Conservation (phyloP, 2,113 vertebrate species). For the Puma concolor region DNA sequence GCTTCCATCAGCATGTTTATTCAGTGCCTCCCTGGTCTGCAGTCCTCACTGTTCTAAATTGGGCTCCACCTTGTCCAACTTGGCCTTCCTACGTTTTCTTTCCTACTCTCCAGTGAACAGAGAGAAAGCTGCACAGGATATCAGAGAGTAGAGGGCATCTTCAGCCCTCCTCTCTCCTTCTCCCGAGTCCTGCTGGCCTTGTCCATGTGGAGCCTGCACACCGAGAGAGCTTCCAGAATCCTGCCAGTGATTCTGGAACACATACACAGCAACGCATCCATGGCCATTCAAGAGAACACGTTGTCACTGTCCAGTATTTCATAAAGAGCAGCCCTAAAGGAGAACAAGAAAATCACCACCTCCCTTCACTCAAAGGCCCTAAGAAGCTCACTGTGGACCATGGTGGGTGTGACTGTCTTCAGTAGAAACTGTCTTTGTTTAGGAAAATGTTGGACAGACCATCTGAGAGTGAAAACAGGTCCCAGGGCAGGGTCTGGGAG, state of each 20-base stretch:
- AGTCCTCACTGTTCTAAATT: accelerated
- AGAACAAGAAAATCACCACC: not conserved
- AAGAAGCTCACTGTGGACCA: not conserved
- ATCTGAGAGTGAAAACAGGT: not conserved
- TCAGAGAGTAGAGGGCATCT: not conserved
- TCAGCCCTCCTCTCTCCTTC: not conserved
- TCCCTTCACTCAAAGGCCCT: not conserved
- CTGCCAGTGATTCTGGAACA: too few species aligned
- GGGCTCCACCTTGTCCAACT: not conserved
- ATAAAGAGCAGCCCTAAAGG: not conserved
- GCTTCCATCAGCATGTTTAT: not conserved
- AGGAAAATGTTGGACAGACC: not conserved
- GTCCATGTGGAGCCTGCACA: too few species aligned
- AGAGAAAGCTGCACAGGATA: not conserved
- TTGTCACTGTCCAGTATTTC: not conserved
- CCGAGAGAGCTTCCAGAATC: too few species aligned
- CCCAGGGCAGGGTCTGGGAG: not conserved
- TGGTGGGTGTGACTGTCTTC: not conserved
- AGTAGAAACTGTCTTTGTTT: not conserved
- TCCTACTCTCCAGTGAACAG: not conserved
- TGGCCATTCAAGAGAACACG: too few species aligned
- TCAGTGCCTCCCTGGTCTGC: not conserved
- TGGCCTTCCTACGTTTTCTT: not conserved
- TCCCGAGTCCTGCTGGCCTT: not conserved
- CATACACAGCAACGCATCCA: too few species aligned